phyloP scores from a whole-genome alignment of 2,888 invertebrate species.

The Colostygia pectinataria region DNA sequence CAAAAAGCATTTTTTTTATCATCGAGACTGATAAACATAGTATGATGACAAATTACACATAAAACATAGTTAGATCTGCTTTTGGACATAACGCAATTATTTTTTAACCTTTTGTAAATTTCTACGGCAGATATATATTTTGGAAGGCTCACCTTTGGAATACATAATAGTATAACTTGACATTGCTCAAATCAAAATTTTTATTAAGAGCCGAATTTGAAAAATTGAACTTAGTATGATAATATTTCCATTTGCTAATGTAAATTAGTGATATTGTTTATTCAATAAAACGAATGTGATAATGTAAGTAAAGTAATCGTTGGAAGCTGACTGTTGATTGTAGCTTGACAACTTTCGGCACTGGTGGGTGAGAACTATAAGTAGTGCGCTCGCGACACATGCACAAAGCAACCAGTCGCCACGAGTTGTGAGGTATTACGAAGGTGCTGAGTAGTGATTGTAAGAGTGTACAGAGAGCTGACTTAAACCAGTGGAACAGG shows the following conservation, averaged over 20 bases:
- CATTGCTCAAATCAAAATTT: conserved; percentile 79
- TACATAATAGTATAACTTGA: conserved; percentile 64
- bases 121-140: conserved; percentile 75
- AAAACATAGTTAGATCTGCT: conserved; percentile 77
- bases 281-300: conserved; percentile 76
- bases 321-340: conserved; percentile 57
- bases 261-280: conserved; percentile 64
- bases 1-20: conserved; percentile 78
- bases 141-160: conserved; percentile 79
- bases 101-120: conserved; percentile 71
- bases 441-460: conserved; percentile 72
- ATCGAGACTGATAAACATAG: conserved; percentile 80
- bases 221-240: conserved; percentile 65
- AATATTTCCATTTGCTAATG: conserved; percentile 68
- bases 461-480: conserved; percentile 55
- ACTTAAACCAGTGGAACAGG: conserved; percentile 60
- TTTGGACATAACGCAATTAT: conserved; percentile 70
- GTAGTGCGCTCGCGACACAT: no score
- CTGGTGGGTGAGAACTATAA: no score
- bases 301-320: conserved; percentile 62
- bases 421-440: conserved; percentile 61
- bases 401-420: conserved; percentile 50
- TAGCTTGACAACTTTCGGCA: conserved; percentile 60
- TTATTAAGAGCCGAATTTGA: conserved; percentile 75
- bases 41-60: conserved; percentile 69